Base-by-base conservation (phyloP, 1,140 invertebrate genomes). In the Carposina sasakii region DNA sequence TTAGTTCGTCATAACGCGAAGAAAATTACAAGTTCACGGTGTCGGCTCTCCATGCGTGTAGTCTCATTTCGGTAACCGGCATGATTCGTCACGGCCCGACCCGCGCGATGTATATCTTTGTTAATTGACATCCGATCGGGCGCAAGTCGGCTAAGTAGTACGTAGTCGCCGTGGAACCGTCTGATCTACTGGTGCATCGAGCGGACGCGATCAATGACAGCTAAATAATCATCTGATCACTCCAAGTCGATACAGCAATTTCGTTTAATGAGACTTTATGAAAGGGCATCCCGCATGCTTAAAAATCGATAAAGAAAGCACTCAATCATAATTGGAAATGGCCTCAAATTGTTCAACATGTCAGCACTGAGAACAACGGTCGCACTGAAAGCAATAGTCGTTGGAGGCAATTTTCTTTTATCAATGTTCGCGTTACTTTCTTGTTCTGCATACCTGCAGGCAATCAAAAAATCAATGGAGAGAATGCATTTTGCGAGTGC, bases 81-180 rank as follows among this genome's bases (percentile, higher is more conserved):
- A 15, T 22, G 52, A 68, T 75, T 75, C 56, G 71, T 67, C 48
- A 48, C 60, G 67, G 53, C 21, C 48, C 37, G 44, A 48, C 26
- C 55, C 54, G 43, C 36, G 52, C 53, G 60, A 60, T 57, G 44
- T 54, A 59, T 70, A 68, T 65, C 55, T 51, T 51, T 64, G 46
- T 67, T 75, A 75, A 77, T 73, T 70, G 67, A 70, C 55, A 53
- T 59, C 54, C 50, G 62, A 69, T 67, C 57, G 62, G 39, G 60
- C 43, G 43, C 54, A 54, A 49, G 46, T 57, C 54, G 52, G 52
- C 28, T 45, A 48, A 22, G 34, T 16, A 45, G 21, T 36, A 46
- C 20, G 24, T 47, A 50, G 53, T 24, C 41, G 47, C 36, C 28
- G 20, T 51, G 50, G 47, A 54, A 54, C 55, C 40, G 23, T 30